Percentiles rank a stretch among this genome's conserved stretches.
phyloP scores from a whole-genome alignment of 2,113 vertebrate genomes.

The Cacatua alba region DNA sequence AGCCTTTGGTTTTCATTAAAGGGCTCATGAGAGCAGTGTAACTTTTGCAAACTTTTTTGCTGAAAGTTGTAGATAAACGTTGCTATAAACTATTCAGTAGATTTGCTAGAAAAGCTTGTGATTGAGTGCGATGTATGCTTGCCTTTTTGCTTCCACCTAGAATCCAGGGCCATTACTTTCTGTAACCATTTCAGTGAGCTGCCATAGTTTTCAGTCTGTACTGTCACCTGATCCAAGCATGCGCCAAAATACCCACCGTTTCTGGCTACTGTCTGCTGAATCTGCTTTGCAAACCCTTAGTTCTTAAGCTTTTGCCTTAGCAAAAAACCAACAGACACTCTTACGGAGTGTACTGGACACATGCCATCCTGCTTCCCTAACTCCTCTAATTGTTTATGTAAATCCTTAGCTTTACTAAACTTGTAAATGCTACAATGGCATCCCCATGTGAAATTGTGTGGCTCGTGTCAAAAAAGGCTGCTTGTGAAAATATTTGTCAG shows the following conservation, averaged over 20 bases:
- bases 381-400: conserved; percentile 73
- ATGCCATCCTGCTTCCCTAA: conserved; percentile 77
- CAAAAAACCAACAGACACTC: conserved; percentile 56
- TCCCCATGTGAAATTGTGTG: conserved; percentile 84
- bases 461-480: conserved; percentile 82
- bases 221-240: conserved; percentile 91
- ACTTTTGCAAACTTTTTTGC: conserved; percentile 18
- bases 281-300: conserved; percentile 82
- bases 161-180: conserved; percentile 82
- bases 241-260: conserved; percentile 81
- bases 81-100: conserved; percentile 31
- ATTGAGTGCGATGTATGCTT: conserved; percentile 78
- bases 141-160: conserved; percentile 81
- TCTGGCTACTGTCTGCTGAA: conserved; percentile 81
- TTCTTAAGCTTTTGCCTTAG: conserved; percentile 79
- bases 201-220: conserved; percentile 92
- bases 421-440: conserved; percentile 71
- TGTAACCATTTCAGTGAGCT: conserved; percentile 94
- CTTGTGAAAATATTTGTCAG: conserved; percentile 74
- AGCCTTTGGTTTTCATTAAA: not conserved
- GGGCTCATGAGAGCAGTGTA: not conserved
- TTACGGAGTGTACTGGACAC: conserved; percentile 69
- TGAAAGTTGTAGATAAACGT: conserved; percentile 38
- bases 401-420: conserved; percentile 73
- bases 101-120: conserved; percentile 68